Evolutionary conservation across 2,888 invertebrate species (phyloP), one percentile per base, ranked within the genome.

Genomic region (Parapristionchus giblindavisi): DNA sequence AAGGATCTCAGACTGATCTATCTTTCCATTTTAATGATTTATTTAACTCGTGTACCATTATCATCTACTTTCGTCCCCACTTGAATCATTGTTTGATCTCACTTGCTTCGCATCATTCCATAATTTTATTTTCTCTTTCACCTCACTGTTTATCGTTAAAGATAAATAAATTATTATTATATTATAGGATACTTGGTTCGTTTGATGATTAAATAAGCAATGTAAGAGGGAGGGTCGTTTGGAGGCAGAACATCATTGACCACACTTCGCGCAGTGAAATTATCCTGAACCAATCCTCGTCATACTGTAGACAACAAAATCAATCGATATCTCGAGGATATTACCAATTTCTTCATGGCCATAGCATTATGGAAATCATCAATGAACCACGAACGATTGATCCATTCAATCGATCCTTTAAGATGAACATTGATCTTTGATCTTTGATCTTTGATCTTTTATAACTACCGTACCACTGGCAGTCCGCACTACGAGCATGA

Each of bases 161-260:
- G n/a, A n/a, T n/a, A n/a, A n/a, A n/a, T n/a, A n/a, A n/a, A n/a
- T n/a, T n/a, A n/a, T n/a, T n/a, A n/a, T n/a, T n/a, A n/a, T n/a
- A n/a, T n/a, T n/a, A n/a, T n/a, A n/a, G n/a, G n/a, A n/a, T n/a
- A 68, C 68, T 51, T 52, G 21, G 68, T 68, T 24, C 68, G 51
- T 52, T 68, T 32, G 1, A 68, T 68, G 52, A 68, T 68, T 34
- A 52, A 27, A 52, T 68, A 68, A 32, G 68, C 68, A 32, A 34
- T 21, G 6, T 36, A 51, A 52, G 68, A 36, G 32, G 68, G 68
- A 8, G 68, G 68, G 36, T 68, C 68, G 52, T 68, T 68, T 8
- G 68, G 68, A n/a, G n/a, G n/a, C 0, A 68, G 68, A 24, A 24
- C 51, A 27, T 68, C 68, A 21, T 68, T 68, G 11, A 38, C 68